Evolutionary conservation across 2,113 vertebrate species (phyloP).

Genomic region (Malaclemys terrapin): DNA sequence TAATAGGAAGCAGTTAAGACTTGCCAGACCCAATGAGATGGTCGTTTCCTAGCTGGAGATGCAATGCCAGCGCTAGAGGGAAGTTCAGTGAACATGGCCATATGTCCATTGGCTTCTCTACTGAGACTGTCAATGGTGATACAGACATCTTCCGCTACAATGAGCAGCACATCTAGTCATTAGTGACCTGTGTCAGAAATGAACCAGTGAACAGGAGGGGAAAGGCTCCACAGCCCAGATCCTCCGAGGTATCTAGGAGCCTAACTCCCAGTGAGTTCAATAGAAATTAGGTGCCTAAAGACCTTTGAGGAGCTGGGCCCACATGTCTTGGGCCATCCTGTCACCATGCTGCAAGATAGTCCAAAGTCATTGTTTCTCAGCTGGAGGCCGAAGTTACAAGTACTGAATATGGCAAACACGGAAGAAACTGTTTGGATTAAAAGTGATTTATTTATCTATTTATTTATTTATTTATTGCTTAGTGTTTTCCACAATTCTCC

Average conservation of each 20-base stretch:
- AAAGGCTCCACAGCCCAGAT: background rate
- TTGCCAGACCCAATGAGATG: background rate
- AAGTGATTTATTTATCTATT: background rate
- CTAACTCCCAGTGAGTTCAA: background rate
- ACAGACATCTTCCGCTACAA: background rate
- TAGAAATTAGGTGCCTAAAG: background rate
- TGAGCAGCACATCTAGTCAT: background rate
- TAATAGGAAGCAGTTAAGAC: background rate
- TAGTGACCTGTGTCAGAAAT: background rate
- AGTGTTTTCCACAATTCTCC: background rate
- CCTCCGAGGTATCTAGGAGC: background rate
- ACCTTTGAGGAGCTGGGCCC: background rate
- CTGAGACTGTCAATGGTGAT: background rate
- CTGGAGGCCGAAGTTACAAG: accelerated
- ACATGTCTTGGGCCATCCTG: background rate
- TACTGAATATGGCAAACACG: background rate
- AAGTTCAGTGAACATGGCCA: too few species aligned
- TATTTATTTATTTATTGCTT: background rate
- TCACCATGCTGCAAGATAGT: background rate
- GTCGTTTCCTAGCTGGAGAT: background rate
- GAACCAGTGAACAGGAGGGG: background rate
- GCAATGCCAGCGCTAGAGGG: background rate
- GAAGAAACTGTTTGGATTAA: background rate
- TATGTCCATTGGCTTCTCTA: background rate
- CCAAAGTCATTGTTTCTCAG: background rate